Percentiles rank a stretch among this genome's conserved stretches.
Conservation (phyloP, 2,888 invertebrate genomes). For the Agrenia bidenticulata region DNA sequence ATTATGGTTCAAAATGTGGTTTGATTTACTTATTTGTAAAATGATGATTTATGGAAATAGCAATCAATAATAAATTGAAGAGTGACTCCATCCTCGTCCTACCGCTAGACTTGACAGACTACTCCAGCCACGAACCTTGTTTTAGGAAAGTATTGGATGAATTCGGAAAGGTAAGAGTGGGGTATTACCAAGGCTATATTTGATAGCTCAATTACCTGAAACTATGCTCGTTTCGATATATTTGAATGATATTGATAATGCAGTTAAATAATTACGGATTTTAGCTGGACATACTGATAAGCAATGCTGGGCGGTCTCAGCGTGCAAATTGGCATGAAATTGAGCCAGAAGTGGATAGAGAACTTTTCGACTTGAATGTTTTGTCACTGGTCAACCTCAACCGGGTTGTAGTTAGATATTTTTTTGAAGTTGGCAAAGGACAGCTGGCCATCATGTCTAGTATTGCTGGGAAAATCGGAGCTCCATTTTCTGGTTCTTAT, state of each 20-base stretch:
- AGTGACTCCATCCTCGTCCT: conserved; percentile 68
- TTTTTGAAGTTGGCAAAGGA: conserved; percentile 61
- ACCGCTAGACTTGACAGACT: conserved; percentile 67
- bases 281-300: conserved; percentile 73
- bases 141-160: conserved; percentile 66
- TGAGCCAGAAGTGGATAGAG: conserved; percentile 68
- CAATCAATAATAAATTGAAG: conserved; percentile 55
- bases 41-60: neutral
- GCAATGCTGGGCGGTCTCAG: conserved; percentile 80
- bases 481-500: conserved; percentile 69
- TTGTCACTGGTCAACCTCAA: conserved; percentile 71
- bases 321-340: conserved; percentile 71
- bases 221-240: neutral
- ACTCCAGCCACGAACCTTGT: conserved; percentile 63
- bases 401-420: conserved; percentile 69
- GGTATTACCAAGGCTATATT: neutral
- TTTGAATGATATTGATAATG: conserved; percentile 30
- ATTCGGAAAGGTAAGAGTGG: conserved; percentile 67
- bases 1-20: too few species aligned
- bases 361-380: conserved; percentile 76
- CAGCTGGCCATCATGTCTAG: conserved; percentile 76
- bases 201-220: neutral
- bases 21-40: neutral
- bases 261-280: too few species aligned
- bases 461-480: conserved; percentile 68